A percentile compares a stretch with the other conserved stretches of the same genome.
Conservation (phyloP, 1,140 invertebrate genomes). For the Drosophila rhopaloa region DNA sequence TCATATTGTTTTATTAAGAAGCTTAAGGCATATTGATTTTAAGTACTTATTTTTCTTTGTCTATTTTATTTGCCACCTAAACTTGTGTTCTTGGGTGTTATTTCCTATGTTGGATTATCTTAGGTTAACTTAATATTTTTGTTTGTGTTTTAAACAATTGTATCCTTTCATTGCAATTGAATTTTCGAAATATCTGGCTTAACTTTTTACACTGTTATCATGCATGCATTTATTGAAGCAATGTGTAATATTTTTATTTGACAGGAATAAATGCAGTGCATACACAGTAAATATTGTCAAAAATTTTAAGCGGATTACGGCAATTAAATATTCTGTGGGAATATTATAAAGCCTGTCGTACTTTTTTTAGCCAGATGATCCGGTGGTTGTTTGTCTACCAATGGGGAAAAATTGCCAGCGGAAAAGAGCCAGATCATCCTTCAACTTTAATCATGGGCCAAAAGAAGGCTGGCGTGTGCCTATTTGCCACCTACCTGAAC, state of each 20-base stretch:
- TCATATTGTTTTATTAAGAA: neutral
- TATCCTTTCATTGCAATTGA: too few species aligned
- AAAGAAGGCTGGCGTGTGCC: constrained; percentile 9
- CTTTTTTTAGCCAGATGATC: constrained; percentile 8
- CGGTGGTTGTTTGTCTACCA: neutral
- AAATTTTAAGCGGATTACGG: constrained; percentile 40
- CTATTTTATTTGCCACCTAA: neutral
- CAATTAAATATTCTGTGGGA: constrained; percentile 33
- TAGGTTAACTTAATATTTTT: neutral
- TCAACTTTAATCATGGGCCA: constrained; percentile 12
- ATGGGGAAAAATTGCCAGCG: neutral
- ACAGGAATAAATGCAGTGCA: neutral
- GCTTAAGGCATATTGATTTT: neutral
- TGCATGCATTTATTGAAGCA: constrained; percentile 10
- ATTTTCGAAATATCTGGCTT: neutral
- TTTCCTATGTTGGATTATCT: neutral
- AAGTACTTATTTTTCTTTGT: neutral
- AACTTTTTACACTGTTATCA: neutral
- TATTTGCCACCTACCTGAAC: constrained; percentile 48
- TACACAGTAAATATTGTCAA: constrained; percentile 35
- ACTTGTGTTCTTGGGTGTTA: neutral
- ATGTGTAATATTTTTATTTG: constrained; percentile 7
- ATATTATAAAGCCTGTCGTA: constrained; percentile 8
- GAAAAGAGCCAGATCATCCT: constrained; percentile 6
- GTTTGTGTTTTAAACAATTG: neutral